phyloP scores from a whole-genome alignment of 2,797 vertebrate species.

The Danio choprae region DNA sequence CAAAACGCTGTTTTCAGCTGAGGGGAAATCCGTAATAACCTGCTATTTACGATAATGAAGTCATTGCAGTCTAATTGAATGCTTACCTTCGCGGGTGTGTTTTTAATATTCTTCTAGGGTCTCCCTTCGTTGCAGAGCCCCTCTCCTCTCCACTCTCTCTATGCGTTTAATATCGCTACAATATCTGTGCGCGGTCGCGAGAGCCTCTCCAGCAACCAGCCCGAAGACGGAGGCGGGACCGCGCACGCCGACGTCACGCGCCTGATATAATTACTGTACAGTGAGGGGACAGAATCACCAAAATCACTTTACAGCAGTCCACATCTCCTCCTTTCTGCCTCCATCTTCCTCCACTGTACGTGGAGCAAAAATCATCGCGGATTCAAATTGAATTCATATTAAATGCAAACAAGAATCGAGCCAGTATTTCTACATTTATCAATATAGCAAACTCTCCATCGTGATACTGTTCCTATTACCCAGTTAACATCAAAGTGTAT shows the following conservation, averaged over 20 bases:
- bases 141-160: slow-evolving; percentile 35
- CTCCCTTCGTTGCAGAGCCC: slow-evolving; percentile 37
- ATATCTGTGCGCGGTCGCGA: slow-evolving; percentile 64
- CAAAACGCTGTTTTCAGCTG: slow-evolving; percentile 47
- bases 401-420: background rate
- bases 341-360: background rate
- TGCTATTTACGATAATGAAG: slow-evolving; percentile 15
- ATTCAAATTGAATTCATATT: too few species aligned
- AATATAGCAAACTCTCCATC: slow-evolving; percentile 6
- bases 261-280: slow-evolving; percentile 54
- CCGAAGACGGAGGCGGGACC: slow-evolving; percentile 72
- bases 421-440: slow-evolving; percentile 12
- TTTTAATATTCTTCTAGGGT: slow-evolving; percentile 62
- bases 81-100: slow-evolving; percentile 73
- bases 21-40: slow-evolving; percentile 28
- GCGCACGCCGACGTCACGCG: slow-evolving; percentile 67
- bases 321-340: background rate
- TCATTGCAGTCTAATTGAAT: slow-evolving; percentile 38
- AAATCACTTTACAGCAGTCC: slow-evolving; percentile 47
- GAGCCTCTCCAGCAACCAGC: slow-evolving; percentile 64
- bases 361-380: too few species aligned
- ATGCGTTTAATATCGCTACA: slow-evolving; percentile 57
- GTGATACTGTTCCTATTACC: slow-evolving; percentile 24
- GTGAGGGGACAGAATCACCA: slow-evolving; percentile 46
- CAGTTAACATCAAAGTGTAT: slow-evolving; percentile 30